Evolutionary conservation across 1,140 invertebrate genomes (phyloP), one percentile per base, ranked within the genome.

Genomic region (Ips typographus): DNA sequence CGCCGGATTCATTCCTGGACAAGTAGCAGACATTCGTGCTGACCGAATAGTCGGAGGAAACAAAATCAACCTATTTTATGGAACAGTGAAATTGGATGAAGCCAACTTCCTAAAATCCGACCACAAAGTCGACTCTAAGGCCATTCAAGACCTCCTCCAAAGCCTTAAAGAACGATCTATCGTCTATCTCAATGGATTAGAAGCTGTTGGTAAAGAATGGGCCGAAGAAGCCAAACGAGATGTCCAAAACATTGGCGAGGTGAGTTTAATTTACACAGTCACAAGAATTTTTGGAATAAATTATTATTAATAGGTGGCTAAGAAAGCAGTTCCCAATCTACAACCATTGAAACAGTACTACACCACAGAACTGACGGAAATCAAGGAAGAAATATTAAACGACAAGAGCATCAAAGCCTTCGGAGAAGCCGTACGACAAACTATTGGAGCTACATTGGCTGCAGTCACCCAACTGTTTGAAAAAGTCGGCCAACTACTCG

Each of bases 21-120:
- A 91, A 75, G 81, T 88, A 38, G 83, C 88, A 0, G 88, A 90
- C 69, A 77, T 90, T 39, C 84, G 84, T 42, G 84, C 84, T 1
- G 85, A 88, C 69, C 73, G 81, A 65, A 74, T 84, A 7, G 80
- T 85, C 8, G 83, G 83, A 7, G 83, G 83, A 1, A 80, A 81
- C 1, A 88, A 88, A 79, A 84, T 86, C 51, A 82, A 86, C 72
- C 77, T 92, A 5, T 83, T 84, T 43, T 84, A 85, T 63, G 83
- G 84, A 1, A 82, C 84, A 2, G 68, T 91, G 2, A 85, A 85
- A 52, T 78, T 90, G 43, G 84, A 91, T 62, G 85, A 91, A 42
- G 81, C 85, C 6, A 86, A 91, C 74, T 88, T 90, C 73, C 77
- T 91, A 47, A 89, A 90, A 78, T 85, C 86, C 2, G 86, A 87